Base-by-base conservation (phyloP, 1,140 invertebrate species). In the Rhagoletis pomonella region DNA sequence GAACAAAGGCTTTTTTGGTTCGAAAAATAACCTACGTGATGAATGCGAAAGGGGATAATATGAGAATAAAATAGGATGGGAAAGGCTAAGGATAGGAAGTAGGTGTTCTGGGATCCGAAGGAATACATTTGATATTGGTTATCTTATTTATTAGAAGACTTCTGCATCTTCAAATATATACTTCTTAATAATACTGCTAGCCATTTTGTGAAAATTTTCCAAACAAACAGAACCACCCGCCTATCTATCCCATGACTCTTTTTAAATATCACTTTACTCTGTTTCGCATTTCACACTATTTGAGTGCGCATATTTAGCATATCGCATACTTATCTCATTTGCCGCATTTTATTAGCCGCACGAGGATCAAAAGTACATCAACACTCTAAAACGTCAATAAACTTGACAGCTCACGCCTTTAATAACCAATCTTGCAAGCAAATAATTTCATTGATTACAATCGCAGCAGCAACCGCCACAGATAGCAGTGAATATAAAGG, bases 311-410 rank as follows among this genome's bases (percentile, higher is more conserved):
- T 42, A 73, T 73, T 73, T 73, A 73, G 42, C 67, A 47, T 39
- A 73, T 73, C 42, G 42, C 67, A 44, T 42, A 73, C 67, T 47
- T 47, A 73, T 73, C 67, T 44, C 67, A 73, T 44, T 47, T 44
- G 67, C 42, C 4, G 17, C 39, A 12, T 42, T 73, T 73, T 73
- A 44, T 73, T 73, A 73, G 67, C 10, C 39, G 67, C 67, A n/a
- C 14, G 67, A 73, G 44, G 67, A 73, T 73, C 67, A 73, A 73
- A 44, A 73, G 67, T 42, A 47, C 39, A n/a, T 73, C 67, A 9
- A 73, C 67, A 73, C 67, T 73, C 44, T 17, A 44, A 73, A 73
- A 73, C 67, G 67, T 73, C 67, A 73, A 73, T 73, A 73, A 73
- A 73, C 67, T 29, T 73, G 67, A 73, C 67, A 73, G 67, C 67